Evolutionary conservation across 2,888 invertebrate species (phyloP), one percentile per base, ranked within the genome.

Genomic region (Dynastes tityus): DNA sequence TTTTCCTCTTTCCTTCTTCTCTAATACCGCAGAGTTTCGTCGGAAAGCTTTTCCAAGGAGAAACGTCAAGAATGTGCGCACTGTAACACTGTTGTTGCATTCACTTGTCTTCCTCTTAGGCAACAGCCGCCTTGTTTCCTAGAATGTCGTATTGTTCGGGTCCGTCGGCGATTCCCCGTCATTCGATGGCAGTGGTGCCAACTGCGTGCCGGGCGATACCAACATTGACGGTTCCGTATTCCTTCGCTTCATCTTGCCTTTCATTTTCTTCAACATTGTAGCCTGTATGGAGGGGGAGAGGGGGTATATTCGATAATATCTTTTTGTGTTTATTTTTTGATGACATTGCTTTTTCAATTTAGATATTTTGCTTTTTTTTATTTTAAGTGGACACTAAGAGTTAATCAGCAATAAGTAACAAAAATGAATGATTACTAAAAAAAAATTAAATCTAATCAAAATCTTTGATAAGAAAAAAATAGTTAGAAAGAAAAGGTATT

Each of bases 201-300:
- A 84, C 89, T 89, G 89, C 83, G 90, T 84, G 45, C 88, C 89
- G 16, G 90, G 90, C 77, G 91, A 90, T 78, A 90, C 89, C 86
- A 90, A 88, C 94, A 94, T 94, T 86, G 93, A 92, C 85, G 95
- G 95, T 91, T 97, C 96, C 85, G 97, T 97, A 91, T 98, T 97
- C 89, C 98, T 95, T 85, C 98, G 93, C 91, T 97, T 97, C 94
- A 98, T 97, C 93, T 98, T 98, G 88, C 94, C 93, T 91, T 96
- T 96, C 90, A 95, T 95, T 93, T 99, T 98, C 95, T 98, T 98
- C 92, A 99, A 93, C 99, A 99, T 99, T 91, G 98, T 98, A 90
- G 99, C 98, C 98, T 98, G 92, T 91, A 61, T 58, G 22, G 16
- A 58, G 55, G 55, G 55, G 70, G 70, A 68, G 61, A 82, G 82